phyloP scores from a whole-genome alignment of 2,888 invertebrate species.

The Spisula solida region DNA sequence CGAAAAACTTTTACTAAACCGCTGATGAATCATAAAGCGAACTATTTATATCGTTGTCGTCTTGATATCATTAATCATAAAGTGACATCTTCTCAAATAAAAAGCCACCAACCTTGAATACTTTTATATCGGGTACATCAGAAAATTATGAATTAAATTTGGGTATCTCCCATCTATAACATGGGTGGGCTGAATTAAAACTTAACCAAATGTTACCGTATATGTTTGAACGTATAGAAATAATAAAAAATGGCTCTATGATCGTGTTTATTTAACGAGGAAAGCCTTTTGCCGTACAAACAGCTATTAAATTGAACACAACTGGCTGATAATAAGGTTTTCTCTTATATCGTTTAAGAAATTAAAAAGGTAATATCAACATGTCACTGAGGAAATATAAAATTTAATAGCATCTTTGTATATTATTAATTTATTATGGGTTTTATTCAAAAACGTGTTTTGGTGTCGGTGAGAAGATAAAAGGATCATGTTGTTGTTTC shows the following conservation, averaged over 20 bases:
- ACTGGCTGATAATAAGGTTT: slow-evolving; percentile 20
- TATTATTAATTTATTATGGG: neutral
- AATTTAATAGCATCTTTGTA: slow-evolving; percentile 28
- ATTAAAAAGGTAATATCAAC: neutral
- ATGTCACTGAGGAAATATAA: slow-evolving; percentile 28
- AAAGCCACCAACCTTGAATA: slow-evolving; percentile 59
- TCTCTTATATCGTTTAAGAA: slow-evolving; percentile 14
- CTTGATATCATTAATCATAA: slow-evolving; percentile 61
- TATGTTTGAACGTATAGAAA: slow-evolving; percentile 56
- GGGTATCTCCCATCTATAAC: slow-evolving; percentile 47
- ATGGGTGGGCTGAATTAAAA: slow-evolving; percentile 53
- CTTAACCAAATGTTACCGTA: slow-evolving; percentile 51
- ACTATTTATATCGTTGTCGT: slow-evolving; percentile 28
- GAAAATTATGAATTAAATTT: slow-evolving; percentile 58
- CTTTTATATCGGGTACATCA: slow-evolving; percentile 66
- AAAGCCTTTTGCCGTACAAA: slow-evolving; percentile 46
- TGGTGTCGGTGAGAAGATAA: neutral
- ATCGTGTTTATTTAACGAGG: slow-evolving; percentile 49
- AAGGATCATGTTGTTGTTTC: neutral
- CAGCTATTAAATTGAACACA: slow-evolving; percentile 47
- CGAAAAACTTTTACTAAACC: neutral
- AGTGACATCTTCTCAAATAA: slow-evolving; percentile 28
- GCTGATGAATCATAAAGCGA: slow-evolving; percentile 51
- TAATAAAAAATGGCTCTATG: slow-evolving; percentile 51
- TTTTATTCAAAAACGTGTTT: neutral